These are phyloP conservation scores for Somateria mollissima DNA, from an alignment of 2,797 vertebrate species.

Conservation along the genomic window DNA sequence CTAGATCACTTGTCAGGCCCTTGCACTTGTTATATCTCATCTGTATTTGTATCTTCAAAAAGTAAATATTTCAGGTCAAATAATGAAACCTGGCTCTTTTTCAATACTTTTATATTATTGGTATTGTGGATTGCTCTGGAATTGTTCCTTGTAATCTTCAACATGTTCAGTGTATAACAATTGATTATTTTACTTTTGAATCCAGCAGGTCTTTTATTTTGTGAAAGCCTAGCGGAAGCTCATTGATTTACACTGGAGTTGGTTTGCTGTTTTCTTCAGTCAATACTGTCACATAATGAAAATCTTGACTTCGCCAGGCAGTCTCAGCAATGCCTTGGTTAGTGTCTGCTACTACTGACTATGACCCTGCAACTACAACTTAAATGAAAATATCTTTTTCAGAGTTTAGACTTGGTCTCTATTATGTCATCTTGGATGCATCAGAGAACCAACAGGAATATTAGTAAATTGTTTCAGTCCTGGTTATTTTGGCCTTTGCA, in stretches of 20 bases:
- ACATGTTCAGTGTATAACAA: conserved; percentile 2
- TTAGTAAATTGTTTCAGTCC: not conserved
- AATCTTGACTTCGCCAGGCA: conserved; percentile 37
- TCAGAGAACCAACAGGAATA: not conserved
- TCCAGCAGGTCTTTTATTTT: conserved; percentile 65
- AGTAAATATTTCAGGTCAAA: not conserved
- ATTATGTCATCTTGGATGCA: not conserved
- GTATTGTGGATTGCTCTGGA: not conserved
- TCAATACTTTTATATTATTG: not conserved
- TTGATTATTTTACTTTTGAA: conserved; percentile 67
- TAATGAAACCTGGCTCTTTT: not conserved
- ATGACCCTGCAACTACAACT: not conserved
- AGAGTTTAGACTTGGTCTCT: not conserved
- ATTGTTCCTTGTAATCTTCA: conserved; percentile 20
- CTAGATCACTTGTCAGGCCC: not conserved
- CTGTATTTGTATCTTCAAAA: not conserved
- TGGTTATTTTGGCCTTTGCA: not conserved
- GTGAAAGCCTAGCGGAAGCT: conserved; percentile 61
- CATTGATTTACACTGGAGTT: conserved; percentile 56
- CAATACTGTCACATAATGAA: conserved; percentile 65
- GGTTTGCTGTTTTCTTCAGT: conserved; percentile 64
- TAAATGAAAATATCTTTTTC: not conserved
- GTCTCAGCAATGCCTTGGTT: not conserved
- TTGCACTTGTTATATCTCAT: not conserved
- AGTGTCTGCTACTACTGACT: not conserved